phyloP scores from a whole-genome alignment of 2,797 vertebrate species.

The Petrocephalus schoutedeni region DNA sequence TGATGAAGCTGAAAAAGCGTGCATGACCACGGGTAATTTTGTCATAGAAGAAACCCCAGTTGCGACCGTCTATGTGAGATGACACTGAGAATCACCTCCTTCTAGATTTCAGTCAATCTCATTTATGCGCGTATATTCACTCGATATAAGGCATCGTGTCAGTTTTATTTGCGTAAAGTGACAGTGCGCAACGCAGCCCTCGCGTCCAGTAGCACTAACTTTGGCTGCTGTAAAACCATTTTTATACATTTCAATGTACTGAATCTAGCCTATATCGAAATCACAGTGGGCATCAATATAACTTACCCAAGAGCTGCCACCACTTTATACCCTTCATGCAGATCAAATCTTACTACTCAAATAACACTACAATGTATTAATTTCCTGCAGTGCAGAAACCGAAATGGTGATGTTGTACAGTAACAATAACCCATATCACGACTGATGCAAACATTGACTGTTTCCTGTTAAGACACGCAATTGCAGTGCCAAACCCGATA shows the following conservation, averaged over 20 bases:
- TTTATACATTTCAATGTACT: neutral
- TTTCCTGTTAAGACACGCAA: conserved; percentile 1
- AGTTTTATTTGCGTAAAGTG: neutral
- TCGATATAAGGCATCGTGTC: neutral
- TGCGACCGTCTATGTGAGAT: neutral
- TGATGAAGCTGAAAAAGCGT: neutral
- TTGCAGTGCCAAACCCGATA: neutral
- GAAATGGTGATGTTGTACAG: neutral
- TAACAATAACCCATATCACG: neutral
- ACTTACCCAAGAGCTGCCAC: neutral
- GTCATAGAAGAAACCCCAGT: neutral
- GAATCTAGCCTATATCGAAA: neutral
- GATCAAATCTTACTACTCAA: neutral
- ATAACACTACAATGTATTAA: neutral
- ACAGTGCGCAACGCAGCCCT: neutral
- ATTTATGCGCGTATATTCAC: neutral
- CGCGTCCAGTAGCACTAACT: neutral
- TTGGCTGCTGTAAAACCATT: neutral
- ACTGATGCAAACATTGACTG: neutral
- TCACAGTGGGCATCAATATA: neutral
- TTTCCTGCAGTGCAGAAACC: neutral
- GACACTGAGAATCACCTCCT: neutral
- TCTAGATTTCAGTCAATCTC: neutral
- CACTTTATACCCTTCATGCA: neutral
- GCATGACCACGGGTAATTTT: neutral